Evolutionary conservation across 2,113 vertebrate species (phyloP).

Genomic region (Carettochelys insculpta): DNA sequence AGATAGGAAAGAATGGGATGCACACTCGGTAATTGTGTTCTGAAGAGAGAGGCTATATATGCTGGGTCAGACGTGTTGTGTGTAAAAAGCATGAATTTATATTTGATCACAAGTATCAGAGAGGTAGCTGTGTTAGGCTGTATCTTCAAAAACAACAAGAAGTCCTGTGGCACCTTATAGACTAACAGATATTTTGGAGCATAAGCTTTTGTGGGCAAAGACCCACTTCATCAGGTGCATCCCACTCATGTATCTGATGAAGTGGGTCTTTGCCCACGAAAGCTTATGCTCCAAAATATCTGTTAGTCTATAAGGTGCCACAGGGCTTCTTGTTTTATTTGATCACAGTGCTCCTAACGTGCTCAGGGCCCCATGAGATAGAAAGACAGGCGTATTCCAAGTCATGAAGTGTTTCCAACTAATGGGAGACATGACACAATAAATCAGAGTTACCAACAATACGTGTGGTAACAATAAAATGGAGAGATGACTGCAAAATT

Average conservation of each 20-base stretch:
- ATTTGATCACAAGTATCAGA: not conserved
- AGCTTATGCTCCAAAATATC: too few relatives aligned
- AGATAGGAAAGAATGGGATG: not conserved
- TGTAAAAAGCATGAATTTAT: not conserved
- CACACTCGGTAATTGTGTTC: slow-evolving; percentile 3
- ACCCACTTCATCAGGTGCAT: too few relatives aligned
- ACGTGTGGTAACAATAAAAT: slow-evolving; percentile 3
- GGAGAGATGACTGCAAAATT: slow-evolving; percentile 26
- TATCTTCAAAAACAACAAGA: too few relatives aligned
- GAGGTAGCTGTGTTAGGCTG: too few relatives aligned
- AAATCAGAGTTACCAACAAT: slow-evolving; percentile 9
- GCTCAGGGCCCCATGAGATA: not conserved
- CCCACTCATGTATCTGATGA: too few relatives aligned
- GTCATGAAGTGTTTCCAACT: slow-evolving; percentile 15
- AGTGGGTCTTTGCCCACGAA: too few relatives aligned
- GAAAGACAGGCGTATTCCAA: not conserved
- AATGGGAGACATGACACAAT: slow-evolving; percentile 26
- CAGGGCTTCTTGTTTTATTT: too few relatives aligned
- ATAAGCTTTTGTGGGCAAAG: too few relatives aligned
- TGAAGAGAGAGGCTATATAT: not conserved
- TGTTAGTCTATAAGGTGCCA: too few relatives aligned
- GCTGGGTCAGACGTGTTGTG: not conserved
- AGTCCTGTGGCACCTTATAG: too few relatives aligned
- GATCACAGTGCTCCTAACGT: not conserved
- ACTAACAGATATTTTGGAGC: too few relatives aligned